phyloP scores from a whole-genome alignment of 2,888 invertebrate genomes.

The Fragum whitleyi region DNA sequence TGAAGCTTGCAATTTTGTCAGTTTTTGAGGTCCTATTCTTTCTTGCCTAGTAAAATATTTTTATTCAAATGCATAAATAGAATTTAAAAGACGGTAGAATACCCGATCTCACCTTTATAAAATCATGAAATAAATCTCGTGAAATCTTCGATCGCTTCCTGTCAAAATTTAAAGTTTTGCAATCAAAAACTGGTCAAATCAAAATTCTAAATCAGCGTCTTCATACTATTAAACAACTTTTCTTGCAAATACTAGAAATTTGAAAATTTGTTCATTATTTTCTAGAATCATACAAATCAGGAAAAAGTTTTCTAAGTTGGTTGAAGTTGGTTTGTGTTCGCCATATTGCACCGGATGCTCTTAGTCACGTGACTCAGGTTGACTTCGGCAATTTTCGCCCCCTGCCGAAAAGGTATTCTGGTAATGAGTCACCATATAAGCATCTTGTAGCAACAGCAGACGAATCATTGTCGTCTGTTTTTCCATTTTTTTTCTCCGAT shows the following conservation, averaged over 20 bases:
- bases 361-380: conserved; percentile 55
- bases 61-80: too few relatives aligned
- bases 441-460: conserved; percentile 8
- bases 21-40: too few relatives aligned
- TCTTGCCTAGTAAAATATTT: too few relatives aligned
- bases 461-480: conserved; percentile 11
- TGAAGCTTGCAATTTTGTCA: too few relatives aligned
- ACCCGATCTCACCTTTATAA: too few relatives aligned
- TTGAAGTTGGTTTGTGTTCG: conserved; percentile 29
- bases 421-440: conserved; percentile 9
- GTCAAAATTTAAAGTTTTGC: not conserved
- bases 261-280: not conserved
- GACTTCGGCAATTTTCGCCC: conserved; percentile 30
- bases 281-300: not conserved
- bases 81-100: too few relatives aligned
- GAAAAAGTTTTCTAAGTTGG: not conserved
- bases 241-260: not conserved
- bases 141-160: not conserved
- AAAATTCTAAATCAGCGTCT: too few relatives aligned
- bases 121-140: too few relatives aligned
- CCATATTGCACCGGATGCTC: conserved; percentile 66
- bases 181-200: too few relatives aligned
- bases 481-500: conserved; percentile 7
- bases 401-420: conserved; percentile 24
- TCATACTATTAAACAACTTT: not conserved